Evolutionary conservation across 2,113 vertebrate genomes (phyloP).

Genomic region (Pelodiscus sinensis): DNA sequence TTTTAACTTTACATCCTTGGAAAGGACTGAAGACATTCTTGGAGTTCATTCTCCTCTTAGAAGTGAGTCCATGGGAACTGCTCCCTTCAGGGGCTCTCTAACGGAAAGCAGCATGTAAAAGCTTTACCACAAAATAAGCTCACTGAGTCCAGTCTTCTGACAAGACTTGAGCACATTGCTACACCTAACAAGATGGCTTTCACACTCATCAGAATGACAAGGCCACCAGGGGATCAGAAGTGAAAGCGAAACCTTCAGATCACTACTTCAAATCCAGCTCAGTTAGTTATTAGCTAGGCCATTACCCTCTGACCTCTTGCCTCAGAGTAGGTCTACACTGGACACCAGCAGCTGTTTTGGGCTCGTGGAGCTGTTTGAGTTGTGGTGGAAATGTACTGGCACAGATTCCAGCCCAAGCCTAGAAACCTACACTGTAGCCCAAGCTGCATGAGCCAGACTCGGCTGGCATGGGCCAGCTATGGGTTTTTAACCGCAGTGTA

Average conservation of each 20-base stretch:
- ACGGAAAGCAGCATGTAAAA: neutral
- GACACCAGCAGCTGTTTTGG: neutral
- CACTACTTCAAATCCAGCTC: neutral
- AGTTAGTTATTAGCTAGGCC: neutral
- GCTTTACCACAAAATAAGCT: neutral
- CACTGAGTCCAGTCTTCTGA: neutral
- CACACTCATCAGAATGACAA: neutral
- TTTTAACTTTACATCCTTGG: neutral
- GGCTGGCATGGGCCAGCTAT: too few species aligned
- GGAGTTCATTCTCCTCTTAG: neutral
- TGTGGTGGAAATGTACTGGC: neutral
- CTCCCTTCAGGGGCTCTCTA: neutral
- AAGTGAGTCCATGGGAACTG: neutral
- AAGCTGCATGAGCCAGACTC: too few species aligned
- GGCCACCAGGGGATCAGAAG: neutral
- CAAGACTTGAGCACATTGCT: neutral
- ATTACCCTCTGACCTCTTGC: neutral
- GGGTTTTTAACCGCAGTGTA: too few species aligned
- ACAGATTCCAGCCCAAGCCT: neutral
- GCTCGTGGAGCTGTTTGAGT: neutral
- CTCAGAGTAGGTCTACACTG: neutral
- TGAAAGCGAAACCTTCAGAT: neutral
- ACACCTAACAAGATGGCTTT: fast-evolving
- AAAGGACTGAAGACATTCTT: fast-evolving
- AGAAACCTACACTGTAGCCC: neutral